Evolutionary conservation across 2,888 invertebrate genomes (phyloP).

Genomic region (Phortica okadai): DNA sequence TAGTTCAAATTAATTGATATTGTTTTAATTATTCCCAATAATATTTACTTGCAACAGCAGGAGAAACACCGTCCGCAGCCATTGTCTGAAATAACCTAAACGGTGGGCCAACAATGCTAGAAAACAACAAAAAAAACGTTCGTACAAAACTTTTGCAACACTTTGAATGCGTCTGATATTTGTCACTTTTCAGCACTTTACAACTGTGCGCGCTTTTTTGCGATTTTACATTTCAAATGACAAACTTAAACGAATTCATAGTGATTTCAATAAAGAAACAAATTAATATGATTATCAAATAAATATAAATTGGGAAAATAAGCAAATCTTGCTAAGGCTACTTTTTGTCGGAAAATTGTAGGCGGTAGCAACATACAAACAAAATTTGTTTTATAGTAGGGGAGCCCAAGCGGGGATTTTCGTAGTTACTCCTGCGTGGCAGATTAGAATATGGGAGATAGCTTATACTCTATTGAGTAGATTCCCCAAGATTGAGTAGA

Average conservation of each 20-base stretch:
- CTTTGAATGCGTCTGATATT: slow-evolving; percentile 15
- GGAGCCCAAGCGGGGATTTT: too few relatives aligned
- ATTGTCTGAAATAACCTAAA: slow-evolving; percentile 74
- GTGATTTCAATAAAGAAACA: background rate
- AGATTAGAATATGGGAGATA: too few relatives aligned
- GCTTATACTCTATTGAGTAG: too few relatives aligned
- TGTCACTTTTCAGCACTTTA: slow-evolving; percentile 17
- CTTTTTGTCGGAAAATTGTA: background rate
- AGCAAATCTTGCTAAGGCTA: background rate
- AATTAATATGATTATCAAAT: background rate
- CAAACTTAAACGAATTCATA: slow-evolving; percentile 19
- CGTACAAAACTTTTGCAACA: slow-evolving; percentile 22
- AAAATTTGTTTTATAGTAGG: too few relatives aligned
- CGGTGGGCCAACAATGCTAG: slow-evolving; percentile 35
- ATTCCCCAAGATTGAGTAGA: too few relatives aligned
- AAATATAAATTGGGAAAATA: background rate
- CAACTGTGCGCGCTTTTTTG: slow-evolving; percentile 19
- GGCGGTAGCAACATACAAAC: background rate
- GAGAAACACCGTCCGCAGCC: slow-evolving; percentile 76
- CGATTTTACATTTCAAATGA: slow-evolving; percentile 30
- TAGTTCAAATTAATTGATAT: background rate
- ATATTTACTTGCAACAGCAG: slow-evolving; percentile 77
- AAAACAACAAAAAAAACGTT: slow-evolving; percentile 32
- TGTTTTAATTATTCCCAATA: slow-evolving; percentile 14
- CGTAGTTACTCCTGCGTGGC: too few relatives aligned